These are phyloP conservation scores for Tragelaphus oryx DNA, from an alignment of 2,797 vertebrate genomes.

Conservation along the genomic window DNA sequence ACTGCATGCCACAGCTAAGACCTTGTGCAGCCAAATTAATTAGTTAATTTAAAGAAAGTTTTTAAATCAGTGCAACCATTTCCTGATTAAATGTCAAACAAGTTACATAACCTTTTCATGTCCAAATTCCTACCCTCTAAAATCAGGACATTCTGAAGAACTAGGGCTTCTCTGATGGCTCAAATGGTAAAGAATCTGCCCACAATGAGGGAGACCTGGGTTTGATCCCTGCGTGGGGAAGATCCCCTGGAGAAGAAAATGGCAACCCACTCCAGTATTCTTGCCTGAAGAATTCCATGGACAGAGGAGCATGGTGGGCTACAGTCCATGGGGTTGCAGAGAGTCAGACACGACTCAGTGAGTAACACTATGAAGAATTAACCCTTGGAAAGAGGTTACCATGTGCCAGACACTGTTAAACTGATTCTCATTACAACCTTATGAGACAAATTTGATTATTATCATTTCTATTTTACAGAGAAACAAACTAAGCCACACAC, in stretches of 20 bases:
- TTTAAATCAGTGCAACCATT: not conserved
- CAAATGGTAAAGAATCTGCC: not conserved
- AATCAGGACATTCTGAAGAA: not conserved
- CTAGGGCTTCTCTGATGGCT: not conserved
- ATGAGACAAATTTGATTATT: not conserved
- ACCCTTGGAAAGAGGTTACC: not conserved
- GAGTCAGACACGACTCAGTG: not conserved
- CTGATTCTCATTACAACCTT: not conserved
- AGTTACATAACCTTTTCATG: not conserved
- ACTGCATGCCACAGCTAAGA: not conserved
- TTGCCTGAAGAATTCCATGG: not conserved
- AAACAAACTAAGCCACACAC: not conserved
- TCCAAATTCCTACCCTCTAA: not conserved
- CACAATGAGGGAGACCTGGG: not conserved
- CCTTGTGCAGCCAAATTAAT: not conserved
- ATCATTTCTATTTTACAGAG: not conserved
- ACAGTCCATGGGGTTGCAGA: not conserved
- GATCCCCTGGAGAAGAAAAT: not conserved
- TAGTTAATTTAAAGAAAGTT: not conserved
- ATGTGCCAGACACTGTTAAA: not conserved
- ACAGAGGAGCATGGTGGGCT: not conserved
- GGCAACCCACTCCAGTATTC: not conserved
- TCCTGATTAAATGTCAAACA: not conserved
- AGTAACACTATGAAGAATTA: not conserved
- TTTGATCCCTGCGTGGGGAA: not conserved